phyloP scores from a whole-genome alignment of 2,113 vertebrate genomes.

The Prionailurus viverrinus region DNA sequence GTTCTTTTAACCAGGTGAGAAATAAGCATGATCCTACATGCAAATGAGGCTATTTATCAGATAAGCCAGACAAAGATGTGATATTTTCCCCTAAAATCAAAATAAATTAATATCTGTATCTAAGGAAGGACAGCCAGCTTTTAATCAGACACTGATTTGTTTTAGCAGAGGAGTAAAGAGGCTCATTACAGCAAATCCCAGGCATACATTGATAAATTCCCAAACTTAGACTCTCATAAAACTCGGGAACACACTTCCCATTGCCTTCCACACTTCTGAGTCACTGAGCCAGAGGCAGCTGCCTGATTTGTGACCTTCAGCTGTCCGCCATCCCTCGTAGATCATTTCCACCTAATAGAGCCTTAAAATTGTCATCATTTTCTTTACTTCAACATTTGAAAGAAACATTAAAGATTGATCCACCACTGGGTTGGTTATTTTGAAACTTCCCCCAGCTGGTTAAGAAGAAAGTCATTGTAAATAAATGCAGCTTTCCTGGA shows the following conservation, averaged over 20 bases:
- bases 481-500: slow-evolving; percentile 51
- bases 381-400: slow-evolving; percentile 60
- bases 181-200: slow-evolving; percentile 54
- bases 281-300: not conserved
- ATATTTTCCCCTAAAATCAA: slow-evolving; percentile 47
- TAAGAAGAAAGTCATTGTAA: slow-evolving; percentile 56
- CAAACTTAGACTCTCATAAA: slow-evolving; percentile 50
- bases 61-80: slow-evolving; percentile 33
- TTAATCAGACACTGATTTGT: slow-evolving; percentile 71
- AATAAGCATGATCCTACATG: slow-evolving; percentile 23
- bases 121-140: slow-evolving; percentile 47
- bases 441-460: slow-evolving; percentile 22
- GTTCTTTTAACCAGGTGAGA: slow-evolving; percentile 5
- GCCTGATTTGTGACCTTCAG: slow-evolving; percentile 58
- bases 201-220: slow-evolving; percentile 60
- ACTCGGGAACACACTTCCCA: not conserved
- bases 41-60: slow-evolving; percentile 47
- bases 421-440: slow-evolving; percentile 61
- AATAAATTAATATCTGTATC: slow-evolving; percentile 67
- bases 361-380: slow-evolving; percentile 68
- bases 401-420: slow-evolving; percentile 74
- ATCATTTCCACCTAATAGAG: slow-evolving; percentile 59
- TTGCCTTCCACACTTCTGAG: not conserved
- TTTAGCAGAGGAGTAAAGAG: slow-evolving; percentile 60
- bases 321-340: not conserved